Base-by-base conservation (phyloP, 2,113 vertebrate genomes). In the Rousettus leschenaultii region DNA sequence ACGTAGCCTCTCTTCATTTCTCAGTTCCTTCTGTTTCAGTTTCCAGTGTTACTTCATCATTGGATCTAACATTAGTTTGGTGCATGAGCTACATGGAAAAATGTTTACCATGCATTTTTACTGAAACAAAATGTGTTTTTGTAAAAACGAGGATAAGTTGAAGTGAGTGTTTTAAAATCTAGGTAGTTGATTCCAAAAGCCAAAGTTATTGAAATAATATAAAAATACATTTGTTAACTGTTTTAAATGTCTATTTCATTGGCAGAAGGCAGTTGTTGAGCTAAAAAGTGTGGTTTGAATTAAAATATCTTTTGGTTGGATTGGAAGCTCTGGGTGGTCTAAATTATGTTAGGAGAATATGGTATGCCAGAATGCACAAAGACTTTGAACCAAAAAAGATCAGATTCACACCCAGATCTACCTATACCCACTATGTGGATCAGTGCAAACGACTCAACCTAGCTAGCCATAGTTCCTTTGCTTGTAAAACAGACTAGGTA, bases 231-330 rank as follows among this genome's bases (percentile, higher is more conserved):
- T 30, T 26, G 18, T 38, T 92, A 22, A 33, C 51, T 92, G 6
- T 83, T 86, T 8, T 95, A 28, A 92, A 85, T 65, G 35, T 59
- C 40, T 61, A 0, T 63, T 85, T 74, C 38, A 35, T 19, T 89
- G 55, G 53, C 16, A 89, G 19, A 84, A 9, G 13, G 21, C 45
- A 82, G 2, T 66, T 71, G 13, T 40, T 63, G 38, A 90, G 53
- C 30, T 63, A 28, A 65, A 65, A 89, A 95, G 12, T 90, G 22
- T 78, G 35, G 10, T 35, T 68, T 61, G n/a, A 86, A 40, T 95
- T 59, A 63, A 85, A 86, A 74, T 9, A 22, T 48, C 48, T 74
- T 61, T 73, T 40, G 28, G 19, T 26, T 51, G 59, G 30, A 71
- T 78, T 71, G 22, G 35, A 45, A 73, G 40, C 74, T 19, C 0